Evolutionary conservation across 2,797 vertebrate genomes (phyloP).

Genomic region (Microtus obscurus): DNA sequence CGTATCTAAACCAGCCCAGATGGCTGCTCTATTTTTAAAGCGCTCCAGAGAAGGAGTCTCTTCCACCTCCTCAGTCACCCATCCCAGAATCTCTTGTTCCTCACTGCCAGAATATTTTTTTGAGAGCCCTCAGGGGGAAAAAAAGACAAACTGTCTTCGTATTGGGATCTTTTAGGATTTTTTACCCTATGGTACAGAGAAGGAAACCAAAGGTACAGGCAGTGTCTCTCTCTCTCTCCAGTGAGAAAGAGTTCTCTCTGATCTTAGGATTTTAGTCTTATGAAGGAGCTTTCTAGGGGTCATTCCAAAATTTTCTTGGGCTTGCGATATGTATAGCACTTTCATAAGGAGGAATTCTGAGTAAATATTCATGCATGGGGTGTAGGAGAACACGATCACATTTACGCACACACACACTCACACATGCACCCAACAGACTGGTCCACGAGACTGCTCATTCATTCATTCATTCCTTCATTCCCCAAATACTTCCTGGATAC

Average conservation of each 20-base stretch:
- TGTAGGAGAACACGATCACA: background rate
- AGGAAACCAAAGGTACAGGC: background rate
- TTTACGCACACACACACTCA: too few relatives aligned
- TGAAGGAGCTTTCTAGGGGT: background rate
- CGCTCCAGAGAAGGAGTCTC: constrained; percentile 76
- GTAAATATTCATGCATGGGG: too few relatives aligned
- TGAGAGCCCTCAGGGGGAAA: background rate
- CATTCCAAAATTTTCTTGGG: background rate
- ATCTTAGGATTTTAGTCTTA: background rate
- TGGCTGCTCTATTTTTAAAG: constrained; percentile 82
- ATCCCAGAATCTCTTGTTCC: constrained; percentile 67
- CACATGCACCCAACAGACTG: background rate
- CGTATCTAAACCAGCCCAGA: constrained; percentile 77
- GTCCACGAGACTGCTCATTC: background rate
- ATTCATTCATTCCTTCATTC: background rate
- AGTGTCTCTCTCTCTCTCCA: background rate
- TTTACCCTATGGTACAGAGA: background rate
- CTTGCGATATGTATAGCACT: background rate
- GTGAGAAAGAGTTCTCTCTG: background rate
- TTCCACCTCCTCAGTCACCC: constrained; percentile 78
- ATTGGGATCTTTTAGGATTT: background rate
- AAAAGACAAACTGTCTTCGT: background rate
- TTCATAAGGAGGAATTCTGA: background rate
- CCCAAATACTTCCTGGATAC: background rate
- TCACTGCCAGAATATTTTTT: constrained; percentile 67